Conservation (phyloP, 2,797 vertebrate genomes). For the Clarias fuscus region DNA sequence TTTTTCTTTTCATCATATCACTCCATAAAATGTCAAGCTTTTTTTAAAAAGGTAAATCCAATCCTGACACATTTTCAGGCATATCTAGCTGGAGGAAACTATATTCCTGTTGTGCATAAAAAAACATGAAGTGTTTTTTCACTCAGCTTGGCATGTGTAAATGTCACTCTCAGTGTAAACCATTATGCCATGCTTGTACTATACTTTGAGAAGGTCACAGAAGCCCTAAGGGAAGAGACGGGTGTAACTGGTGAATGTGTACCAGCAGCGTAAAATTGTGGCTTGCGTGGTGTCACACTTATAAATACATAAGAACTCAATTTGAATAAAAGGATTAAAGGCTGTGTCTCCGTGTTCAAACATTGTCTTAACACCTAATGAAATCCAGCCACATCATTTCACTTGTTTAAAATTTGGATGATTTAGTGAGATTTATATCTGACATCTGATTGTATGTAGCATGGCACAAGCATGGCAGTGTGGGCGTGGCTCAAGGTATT, state of each 20-base stretch:
- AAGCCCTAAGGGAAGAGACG: slow-evolving; percentile 58
- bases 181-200: slow-evolving; percentile 65
- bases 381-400: background rate
- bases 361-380: background rate
- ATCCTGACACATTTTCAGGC: background rate
- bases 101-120: slow-evolving; percentile 46
- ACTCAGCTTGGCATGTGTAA: slow-evolving; percentile 63
- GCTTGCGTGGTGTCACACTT: background rate
- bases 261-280: background rate
- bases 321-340: background rate
- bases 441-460: background rate
- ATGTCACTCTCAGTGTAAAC: slow-evolving; percentile 73
- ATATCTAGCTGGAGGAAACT: slow-evolving; percentile 12
- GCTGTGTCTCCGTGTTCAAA: background rate
- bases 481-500: background rate
- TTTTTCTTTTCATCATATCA: background rate
- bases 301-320: background rate
- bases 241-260: slow-evolving; percentile 43
- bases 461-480: background rate
- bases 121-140: slow-evolving; percentile 59
- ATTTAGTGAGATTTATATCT: background rate
- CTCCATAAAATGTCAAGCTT: background rate
- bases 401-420: background rate
- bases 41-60: background rate
- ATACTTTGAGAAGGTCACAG: slow-evolving; percentile 71